phyloP scores from a whole-genome alignment of 1,140 invertebrate genomes.

The Drosophila melanica region DNA sequence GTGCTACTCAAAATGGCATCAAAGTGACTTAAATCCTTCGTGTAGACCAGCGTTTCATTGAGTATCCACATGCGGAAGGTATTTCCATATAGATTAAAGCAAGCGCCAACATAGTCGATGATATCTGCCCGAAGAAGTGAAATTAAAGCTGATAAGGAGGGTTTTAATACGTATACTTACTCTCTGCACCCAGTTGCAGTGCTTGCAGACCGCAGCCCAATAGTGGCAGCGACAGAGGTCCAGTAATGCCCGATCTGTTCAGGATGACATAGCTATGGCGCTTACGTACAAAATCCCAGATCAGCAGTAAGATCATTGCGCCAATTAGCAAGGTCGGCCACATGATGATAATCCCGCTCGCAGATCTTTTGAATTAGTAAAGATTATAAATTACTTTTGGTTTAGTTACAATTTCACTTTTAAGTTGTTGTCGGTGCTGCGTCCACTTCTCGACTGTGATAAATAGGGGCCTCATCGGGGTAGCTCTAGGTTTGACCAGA shows the following conservation, averaged over 20 bases:
- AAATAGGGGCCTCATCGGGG: constrained; percentile 22
- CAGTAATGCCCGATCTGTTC: constrained; percentile 43
- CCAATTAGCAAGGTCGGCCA: constrained; percentile 53
- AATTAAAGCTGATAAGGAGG: neutral
- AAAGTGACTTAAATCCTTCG: constrained; percentile 79
- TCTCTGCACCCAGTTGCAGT: constrained; percentile 60
- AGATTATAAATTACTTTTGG: neutral
- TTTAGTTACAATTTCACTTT: neutral
- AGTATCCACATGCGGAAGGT: constrained; percentile 86
- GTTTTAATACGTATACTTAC: constrained; percentile 33
- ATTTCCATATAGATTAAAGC: constrained; percentile 53
- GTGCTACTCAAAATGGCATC: constrained; percentile 65
- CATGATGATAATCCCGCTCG: constrained; percentile 31
- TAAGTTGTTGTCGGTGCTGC: constrained; percentile 43
- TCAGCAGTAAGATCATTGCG: constrained; percentile 45
- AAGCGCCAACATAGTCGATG: constrained; percentile 40
- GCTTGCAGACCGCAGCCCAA: constrained; percentile 57
- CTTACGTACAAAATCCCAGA: constrained; percentile 64
- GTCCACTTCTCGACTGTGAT: constrained; percentile 51
- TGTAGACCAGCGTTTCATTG: constrained; percentile 77
- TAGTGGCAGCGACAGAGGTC: constrained; percentile 50
- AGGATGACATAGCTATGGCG: constrained; percentile 38
- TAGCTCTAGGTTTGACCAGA: constrained; percentile 32
- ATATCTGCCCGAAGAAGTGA: constrained; percentile 32
- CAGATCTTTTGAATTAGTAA: too few relatives aligned